These are phyloP conservation scores for Alviniconcha marisindica DNA, from an alignment of 1,140 invertebrate species.

Conservation along the genomic window DNA sequence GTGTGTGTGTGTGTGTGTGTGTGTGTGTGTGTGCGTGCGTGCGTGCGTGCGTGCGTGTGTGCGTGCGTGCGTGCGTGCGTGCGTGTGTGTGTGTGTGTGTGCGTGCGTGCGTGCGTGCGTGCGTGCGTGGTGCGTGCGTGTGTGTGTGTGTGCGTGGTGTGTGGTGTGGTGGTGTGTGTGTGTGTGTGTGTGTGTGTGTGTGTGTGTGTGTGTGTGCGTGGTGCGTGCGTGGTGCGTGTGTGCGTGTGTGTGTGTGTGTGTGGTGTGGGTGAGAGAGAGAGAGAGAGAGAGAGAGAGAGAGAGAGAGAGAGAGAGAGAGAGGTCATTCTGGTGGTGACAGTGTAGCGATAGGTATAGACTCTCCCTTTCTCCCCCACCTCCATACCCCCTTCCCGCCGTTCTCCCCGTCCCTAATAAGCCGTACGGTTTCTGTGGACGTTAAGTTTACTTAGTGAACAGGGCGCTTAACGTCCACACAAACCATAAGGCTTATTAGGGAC, in stretches of 20 bases:
- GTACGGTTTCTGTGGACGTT: no score
- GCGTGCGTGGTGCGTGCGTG: not conserved
- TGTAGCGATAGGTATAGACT: no score
- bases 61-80: not conserved
- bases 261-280: not conserved
- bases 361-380: no score
- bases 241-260: constrained; percentile 5
- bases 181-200: constrained; percentile 4
- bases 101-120: not conserved
- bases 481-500: no score
- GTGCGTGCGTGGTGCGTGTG: not conserved
- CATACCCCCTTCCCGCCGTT: no score
- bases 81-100: not conserved
- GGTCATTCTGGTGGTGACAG: no score
- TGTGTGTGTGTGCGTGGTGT: no score
- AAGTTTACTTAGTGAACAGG: no score
- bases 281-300: not conserved
- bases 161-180: no score
- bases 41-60: not conserved
- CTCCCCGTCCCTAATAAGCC: no score
- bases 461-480: no score
- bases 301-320: not conserved
- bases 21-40: not conserved
- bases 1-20: not conserved
- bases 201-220: constrained; percentile 7